Evolutionary conservation across 2,797 vertebrate genomes (phyloP), one percentile per base, ranked within the genome.

Genomic region (Chromobotia macracanthus): DNA sequence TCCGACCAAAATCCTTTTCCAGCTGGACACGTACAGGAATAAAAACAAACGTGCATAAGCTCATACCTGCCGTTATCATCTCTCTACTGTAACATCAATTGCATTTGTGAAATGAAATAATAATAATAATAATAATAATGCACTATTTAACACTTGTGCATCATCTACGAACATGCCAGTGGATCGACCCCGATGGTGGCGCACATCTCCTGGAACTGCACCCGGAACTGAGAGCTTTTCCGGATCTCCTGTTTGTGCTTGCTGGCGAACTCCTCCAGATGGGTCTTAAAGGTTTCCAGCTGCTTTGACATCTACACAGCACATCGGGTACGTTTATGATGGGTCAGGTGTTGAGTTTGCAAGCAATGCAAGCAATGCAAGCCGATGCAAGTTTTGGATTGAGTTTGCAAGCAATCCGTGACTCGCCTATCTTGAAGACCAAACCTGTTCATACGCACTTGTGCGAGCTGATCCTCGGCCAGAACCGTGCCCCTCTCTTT

Each of bases 1-100:
- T 99, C 97, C 0, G 97, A 97, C 97, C 97, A 99, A 86, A 99
- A 99, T 8, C 97, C 97, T 94, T 99, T 99, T 0, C 97, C 97
- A 79, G 97, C 97, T 99, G 86, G 87, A 55, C 19, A 63, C 1
- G 53, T 44, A 10, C 79, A 44, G 3, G 55, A 28, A 25, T 46
- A 23, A n/a, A 0, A 46, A 10, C 79, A 44, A n/a, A n/a, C n/a
- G n/a, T n/a, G n/a, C n/a, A n/a, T n/a, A n/a, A n/a, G n/a, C n/a
- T n/a, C n/a, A n/a, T n/a, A n/a, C n/a, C n/a, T n/a, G n/a, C n/a
- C n/a, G n/a, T n/a, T n/a, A n/a, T n/a, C n/a, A n/a, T n/a, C n/a
- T n/a, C n/a, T n/a, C n/a, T n/a, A n/a, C n/a, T n/a, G n/a, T n/a
- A n/a, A n/a, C n/a, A n/a, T n/a, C n/a, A n/a, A n/a, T n/a, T n/a